Evolutionary conservation across 2,113 vertebrate species (phyloP), one percentile per base, ranked within the genome.

Genomic region (Fregetta grallaria): DNA sequence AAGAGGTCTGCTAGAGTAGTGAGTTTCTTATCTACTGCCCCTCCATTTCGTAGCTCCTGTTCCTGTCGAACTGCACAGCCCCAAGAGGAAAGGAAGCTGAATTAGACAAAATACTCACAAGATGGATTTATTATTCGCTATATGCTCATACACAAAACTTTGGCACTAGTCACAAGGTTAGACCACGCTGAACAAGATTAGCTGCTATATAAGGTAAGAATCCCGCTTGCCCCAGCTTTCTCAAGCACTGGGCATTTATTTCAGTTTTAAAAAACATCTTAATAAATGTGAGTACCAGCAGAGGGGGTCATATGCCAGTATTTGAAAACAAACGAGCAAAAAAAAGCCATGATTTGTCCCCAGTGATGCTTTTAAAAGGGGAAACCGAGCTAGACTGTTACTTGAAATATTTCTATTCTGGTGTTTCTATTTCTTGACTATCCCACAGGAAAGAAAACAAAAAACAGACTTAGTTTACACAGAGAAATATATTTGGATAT

Each of bases 1-100:
- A 99, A 99, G 45, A 99, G 98, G 96, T 99, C 99, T 77, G 99
- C 99, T 95, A 99, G 97, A 11, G 99, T 99, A 76, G 99, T 99
- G 58, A 99, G 98, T 97, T 99, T 99, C 98, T 99, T 99, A 98
- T 99, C 99, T 97, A 99, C 99, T 1, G 99, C 98, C 23, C 99
- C 99, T 95, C 99, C 99, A 13, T 99, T 99, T 81, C 99, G 98
- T 91, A 99, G 98, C 97, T 99, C 99, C 97, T 99, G 99, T 92
- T 99, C 99, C 97, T 99, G 99, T 45, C 99, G 99, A 94, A 99
- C 99, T 99, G 97, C 67, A 80, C 44, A 83, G 73, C 95, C 74
- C 97, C 90, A 87, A 83, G 91, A 93, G 80, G 90, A 97, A 65
- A 84, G 95, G 74, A 73, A 82, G 32, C 0, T 9, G 16, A 68